A percentile compares a stretch with the other conserved stretches of the same genome.
Conservation (phyloP, 2,888 invertebrate species). For the Shargacucullia verbasci region DNA sequence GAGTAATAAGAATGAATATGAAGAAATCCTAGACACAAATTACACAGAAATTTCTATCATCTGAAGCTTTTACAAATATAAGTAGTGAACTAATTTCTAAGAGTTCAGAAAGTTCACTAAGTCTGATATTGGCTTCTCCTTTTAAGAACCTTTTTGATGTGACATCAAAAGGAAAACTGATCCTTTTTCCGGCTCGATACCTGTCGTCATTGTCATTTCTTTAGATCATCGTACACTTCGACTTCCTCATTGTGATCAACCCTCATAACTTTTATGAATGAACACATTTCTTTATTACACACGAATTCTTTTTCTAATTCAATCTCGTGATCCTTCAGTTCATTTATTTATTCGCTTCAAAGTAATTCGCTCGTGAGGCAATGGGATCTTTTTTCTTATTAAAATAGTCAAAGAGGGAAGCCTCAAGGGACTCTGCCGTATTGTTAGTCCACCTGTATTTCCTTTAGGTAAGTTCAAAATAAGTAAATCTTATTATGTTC, state of each 20-base stretch:
- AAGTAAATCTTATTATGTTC: constrained; percentile 84
- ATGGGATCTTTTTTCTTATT: constrained; percentile 81
- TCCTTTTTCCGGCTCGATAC: constrained; percentile 84
- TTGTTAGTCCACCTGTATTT: constrained; percentile 86
- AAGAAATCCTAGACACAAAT: background rate
- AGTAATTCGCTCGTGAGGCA: constrained; percentile 79
- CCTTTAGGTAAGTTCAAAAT: constrained; percentile 74
- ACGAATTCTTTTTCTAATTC: constrained; percentile 85
- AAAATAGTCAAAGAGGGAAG: constrained; percentile 83
- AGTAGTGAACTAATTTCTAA: constrained; percentile 59
- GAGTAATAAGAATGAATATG: constrained; percentile 6
- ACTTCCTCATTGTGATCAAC: constrained; percentile 78
- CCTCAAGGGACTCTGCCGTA: constrained; percentile 72
- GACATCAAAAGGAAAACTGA: constrained; percentile 85
- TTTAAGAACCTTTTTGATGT: constrained; percentile 75
- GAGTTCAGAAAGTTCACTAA: constrained; percentile 60
- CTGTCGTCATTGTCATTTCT: constrained; percentile 78
- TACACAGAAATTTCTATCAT: constrained; percentile 7
- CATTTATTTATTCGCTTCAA: constrained; percentile 86
- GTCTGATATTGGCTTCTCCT: constrained; percentile 62
- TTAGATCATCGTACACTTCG: constrained; percentile 69
- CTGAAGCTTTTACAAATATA: constrained; percentile 18
- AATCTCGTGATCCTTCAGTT: constrained; percentile 81
- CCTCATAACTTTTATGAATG: constrained; percentile 84
- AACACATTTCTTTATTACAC: constrained; percentile 82